Base-by-base conservation (phyloP, 2,888 invertebrate species). In the Bombylius major region DNA sequence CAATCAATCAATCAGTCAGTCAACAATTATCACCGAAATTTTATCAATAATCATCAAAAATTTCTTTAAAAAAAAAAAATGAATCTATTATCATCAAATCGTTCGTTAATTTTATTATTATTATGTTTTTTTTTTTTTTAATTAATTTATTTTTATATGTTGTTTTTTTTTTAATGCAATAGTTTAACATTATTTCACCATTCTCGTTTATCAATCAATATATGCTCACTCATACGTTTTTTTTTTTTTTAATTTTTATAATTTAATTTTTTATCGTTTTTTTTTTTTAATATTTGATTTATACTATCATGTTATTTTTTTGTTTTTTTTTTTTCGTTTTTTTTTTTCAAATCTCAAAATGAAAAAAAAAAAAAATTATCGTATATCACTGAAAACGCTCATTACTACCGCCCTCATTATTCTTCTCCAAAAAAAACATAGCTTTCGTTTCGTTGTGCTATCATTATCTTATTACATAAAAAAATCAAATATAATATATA, bases 371-470 rank as follows among this genome's bases (percentile, higher is more conserved):
- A 8, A 42, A 5, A 42, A n/a, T n/a, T 11, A 11, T 11, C 39
- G 12, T 11, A 47, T 14, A 47, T 55, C 55, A 55, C 55, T 55
- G 55, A 55, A 55, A 55, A 55, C 55, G 55, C 55, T 55, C 55
- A 55, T 49, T 33, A 23, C 23, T 23, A 23, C 23, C 11, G 39
- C 12, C 39, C 11, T 42, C 39, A 42, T 42, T 42, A 42, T 42
- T 42, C 39, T 42, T 42, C 39, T 42, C 11, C 39, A 11, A 23
- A 23, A 23, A 23, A 23, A 23, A 11, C 39, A 42, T 42, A 42
- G 39, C 39, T 42, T 42, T 42, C 39, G 39, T 42, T 42, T 42
- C 39, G 39, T 42, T 42, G 39, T 42, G 39, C 39, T 42, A 42
- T 42, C 39, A 11, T 42, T 11, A 42, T 11, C 23, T 23, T 23